Conservation (phyloP, 2,113 vertebrate genomes). For the Gallinago jamesoni region DNA sequence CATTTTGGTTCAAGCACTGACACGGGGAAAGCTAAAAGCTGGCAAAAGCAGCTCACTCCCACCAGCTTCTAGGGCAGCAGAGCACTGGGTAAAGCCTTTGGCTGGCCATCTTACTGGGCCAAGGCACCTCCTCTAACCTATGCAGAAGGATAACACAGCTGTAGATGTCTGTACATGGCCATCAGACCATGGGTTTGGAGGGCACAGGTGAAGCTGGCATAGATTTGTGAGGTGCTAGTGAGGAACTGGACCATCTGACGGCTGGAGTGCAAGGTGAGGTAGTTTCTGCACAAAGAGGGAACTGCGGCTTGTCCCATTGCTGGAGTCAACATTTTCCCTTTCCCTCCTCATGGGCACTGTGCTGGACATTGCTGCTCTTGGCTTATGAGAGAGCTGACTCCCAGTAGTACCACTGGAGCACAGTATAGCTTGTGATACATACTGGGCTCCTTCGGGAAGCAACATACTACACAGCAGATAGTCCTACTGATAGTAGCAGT, state of each 20-base stretch:
- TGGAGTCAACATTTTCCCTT: neutral
- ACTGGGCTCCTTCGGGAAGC: neutral
- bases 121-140: neutral
- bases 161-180: neutral
- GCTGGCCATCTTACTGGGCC: neutral
- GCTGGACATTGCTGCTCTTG: neutral
- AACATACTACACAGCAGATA: neutral
- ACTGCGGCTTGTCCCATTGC: neutral
- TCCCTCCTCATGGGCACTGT: neutral
- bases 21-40: neutral
- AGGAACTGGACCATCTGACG: neutral
- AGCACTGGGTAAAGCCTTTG: neutral
- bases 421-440: accelerated
- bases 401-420: neutral
- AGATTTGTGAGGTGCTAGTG: neutral
- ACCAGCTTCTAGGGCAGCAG: neutral
- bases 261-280: neutral
- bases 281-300: neutral
- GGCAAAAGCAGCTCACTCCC: neutral
- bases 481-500: neutral
- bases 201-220: neutral
- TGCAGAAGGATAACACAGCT: neutral
- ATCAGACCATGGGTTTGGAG: neutral
- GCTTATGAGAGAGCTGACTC: neutral
- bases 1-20: neutral